Evolutionary conservation across 1,140 invertebrate species (phyloP), one percentile per base, ranked within the genome.

Genomic region (Cyclargus thomasi): DNA sequence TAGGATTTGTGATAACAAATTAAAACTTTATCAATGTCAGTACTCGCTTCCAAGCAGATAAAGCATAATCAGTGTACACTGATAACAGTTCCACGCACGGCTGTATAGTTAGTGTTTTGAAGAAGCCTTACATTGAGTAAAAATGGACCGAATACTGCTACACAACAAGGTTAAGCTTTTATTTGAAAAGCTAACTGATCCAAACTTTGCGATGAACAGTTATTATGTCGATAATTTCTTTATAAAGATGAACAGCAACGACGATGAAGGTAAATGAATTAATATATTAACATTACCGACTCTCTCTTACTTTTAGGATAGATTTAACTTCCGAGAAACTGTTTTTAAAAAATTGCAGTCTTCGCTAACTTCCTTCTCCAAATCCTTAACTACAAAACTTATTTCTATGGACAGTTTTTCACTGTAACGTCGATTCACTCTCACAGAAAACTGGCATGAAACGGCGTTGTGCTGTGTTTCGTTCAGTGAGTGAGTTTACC

Each of bases 141-240:
- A 53, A 63, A 85, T 85, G 83, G 81, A 83, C 47, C 70, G 63
- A 69, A 55, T 69, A 64, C 69, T 70, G 17, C 70, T 80, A 53
- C 77, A 81, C 71, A 82, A 80, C 64, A 90, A 90, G 77, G 67
- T 88, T 17, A 86, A 79, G 74, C 68, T 83, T 59, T 70, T 90
- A 55, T 90, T 90, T 75, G 73, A 80, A 22, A 87, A 82, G 71
- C 73, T 90, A 69, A 67, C 69, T 0, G 74, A 84, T 62, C 81
- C 87, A 0, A 76, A 79, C 55, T 90, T 87, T 81, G 79, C 87
- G 23, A 80, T 90, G 78, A 75, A 85, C 70, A 85, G 73, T 65
- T 88, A 88, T 63, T 90, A 90, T 67, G 80, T 77, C 2, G 87
- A 90, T 67, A 77, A 79, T 62, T 82, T 90, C 47, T 83, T 88